These are phyloP conservation scores for Bolinopsis microptera DNA, from an alignment of 37 sponge, comb jelly and placozoan species.

Conservation along the genomic window DNA sequence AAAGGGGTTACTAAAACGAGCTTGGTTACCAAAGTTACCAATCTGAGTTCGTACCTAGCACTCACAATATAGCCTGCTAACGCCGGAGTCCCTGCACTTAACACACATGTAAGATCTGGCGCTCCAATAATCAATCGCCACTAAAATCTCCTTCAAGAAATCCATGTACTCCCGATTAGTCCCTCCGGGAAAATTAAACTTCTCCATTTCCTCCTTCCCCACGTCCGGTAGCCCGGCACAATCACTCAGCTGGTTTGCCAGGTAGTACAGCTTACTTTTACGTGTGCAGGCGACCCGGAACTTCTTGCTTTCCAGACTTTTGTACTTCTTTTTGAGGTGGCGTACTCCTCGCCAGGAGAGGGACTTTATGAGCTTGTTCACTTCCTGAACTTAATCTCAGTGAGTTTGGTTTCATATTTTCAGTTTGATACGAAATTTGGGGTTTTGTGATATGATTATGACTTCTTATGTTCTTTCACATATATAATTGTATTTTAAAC, in stretches of 20 bases:
- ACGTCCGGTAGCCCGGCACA: neutral
- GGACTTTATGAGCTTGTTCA: neutral
- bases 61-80: neutral
- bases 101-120: neutral
- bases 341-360: neutral
- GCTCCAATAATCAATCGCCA: neutral
- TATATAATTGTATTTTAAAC: too few species aligned
- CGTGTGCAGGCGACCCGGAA: neutral
- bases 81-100: neutral
- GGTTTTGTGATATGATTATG: too few species aligned
- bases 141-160: neutral
- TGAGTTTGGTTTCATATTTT: too few species aligned
- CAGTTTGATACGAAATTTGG: too few species aligned
- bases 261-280: neutral
- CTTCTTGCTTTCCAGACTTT: neutral
- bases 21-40: too few species aligned
- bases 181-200: neutral
- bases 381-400: too few species aligned
- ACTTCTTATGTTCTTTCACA: too few species aligned
- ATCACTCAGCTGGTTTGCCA: neutral
- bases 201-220: neutral
- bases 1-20: too few species aligned
- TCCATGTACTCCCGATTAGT: too few species aligned
- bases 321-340: neutral
- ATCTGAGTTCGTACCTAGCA: too few species aligned